Percentiles rank a stretch among this genome's conserved stretches.
These are phyloP conservation scores for Limnephilus auricula DNA, from an alignment of 2,888 invertebrate species.

Conservation along the genomic window DNA sequence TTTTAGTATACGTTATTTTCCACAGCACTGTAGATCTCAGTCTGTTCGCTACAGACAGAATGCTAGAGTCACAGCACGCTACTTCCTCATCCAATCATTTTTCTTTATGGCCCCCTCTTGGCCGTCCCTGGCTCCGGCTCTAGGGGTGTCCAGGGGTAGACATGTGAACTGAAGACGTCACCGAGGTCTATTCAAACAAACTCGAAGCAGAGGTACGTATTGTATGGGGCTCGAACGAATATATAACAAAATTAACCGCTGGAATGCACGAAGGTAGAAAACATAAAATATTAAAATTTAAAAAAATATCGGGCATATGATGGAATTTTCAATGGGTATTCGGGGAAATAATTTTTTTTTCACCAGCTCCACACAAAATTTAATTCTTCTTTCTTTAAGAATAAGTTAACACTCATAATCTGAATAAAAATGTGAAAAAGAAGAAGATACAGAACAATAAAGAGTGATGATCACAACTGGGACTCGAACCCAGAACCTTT, in stretches of 20 bases:
- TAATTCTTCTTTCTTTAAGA: too few relatives aligned
- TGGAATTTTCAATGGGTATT: too few relatives aligned
- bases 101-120: neutral
- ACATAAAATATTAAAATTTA: too few relatives aligned
- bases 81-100: constrained; percentile 30
- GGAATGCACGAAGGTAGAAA: neutral
- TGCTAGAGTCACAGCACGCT: neutral
- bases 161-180: neutral
- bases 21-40: neutral
- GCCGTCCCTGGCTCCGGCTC: neutral
- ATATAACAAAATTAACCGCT: neutral
- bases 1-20: neutral
- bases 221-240: neutral
- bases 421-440: too few relatives aligned
- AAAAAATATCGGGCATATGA: too few relatives aligned
- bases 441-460: too few relatives aligned
- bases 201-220: neutral
- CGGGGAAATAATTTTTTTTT: too few relatives aligned
- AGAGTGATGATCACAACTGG: too few relatives aligned
- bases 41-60: neutral
- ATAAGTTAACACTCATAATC: too few relatives aligned
- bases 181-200: neutral
- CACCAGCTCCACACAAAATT: too few relatives aligned
- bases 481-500: too few relatives aligned
- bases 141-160: neutral